Evolutionary conservation across 2,797 vertebrate species (phyloP).

Genomic region (Philypnodon macrostomus): DNA sequence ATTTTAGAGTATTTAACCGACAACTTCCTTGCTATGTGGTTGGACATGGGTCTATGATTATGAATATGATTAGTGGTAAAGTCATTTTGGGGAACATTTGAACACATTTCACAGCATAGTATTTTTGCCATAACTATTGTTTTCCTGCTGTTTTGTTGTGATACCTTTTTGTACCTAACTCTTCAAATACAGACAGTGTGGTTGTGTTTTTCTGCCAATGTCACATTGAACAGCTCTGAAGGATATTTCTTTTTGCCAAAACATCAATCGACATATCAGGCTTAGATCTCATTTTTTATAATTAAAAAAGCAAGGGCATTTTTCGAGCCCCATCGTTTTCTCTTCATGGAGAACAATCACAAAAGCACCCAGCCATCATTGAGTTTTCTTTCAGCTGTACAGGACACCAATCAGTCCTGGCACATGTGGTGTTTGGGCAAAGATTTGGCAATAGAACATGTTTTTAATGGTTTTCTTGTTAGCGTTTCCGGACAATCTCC

Average conservation of each 20-base stretch:
- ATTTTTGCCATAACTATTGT: not conserved
- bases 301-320: slow-evolving; percentile 13
- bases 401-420: slow-evolving; percentile 1
- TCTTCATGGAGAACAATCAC: slow-evolving; percentile 7
- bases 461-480: not conserved
- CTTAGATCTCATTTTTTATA: slow-evolving; percentile 16
- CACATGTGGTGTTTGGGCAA: slow-evolving; percentile 14
- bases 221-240: slow-evolving; percentile 15
- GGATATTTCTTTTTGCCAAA: slow-evolving; percentile 8
- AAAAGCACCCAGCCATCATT: not conserved
- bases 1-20: no score
- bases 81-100: no score
- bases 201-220: slow-evolving; percentile 2
- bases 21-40: no score
- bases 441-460: not conserved
- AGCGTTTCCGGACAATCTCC: no score
- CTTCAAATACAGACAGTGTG: not conserved
- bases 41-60: no score
- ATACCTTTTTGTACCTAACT: slow-evolving; percentile 1
- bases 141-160: not conserved
- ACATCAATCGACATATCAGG: slow-evolving; percentile 1
- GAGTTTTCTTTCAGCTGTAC: slow-evolving; percentile 5
- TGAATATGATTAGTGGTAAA: no score
- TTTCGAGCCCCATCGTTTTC: slow-evolving; percentile 4
- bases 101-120: not conserved